Evolutionary conservation across 2,113 vertebrate genomes (phyloP), one percentile per base, ranked within the genome.

Genomic region (Cyphomyrus discorhynchus): DNA sequence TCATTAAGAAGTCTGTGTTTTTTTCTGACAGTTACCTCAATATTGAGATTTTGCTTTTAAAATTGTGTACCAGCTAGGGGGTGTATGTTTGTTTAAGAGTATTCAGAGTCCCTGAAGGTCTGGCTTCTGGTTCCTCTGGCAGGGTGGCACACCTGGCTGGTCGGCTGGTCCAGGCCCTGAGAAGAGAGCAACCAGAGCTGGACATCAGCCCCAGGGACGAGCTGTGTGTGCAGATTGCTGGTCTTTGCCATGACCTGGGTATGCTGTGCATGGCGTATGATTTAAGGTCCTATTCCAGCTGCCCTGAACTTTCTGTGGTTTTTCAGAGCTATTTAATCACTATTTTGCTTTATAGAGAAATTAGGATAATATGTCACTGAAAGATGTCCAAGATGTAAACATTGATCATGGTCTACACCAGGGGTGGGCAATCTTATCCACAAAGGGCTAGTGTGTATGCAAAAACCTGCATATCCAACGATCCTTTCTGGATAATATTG

Each of bases 141-240:
- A 97, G 97, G 0, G 97, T 97, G 42, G 95, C 95, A 1, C 94
- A 97, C 90, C 93, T 97, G 6, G 97, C 96, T 66, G 96, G 97
- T 31, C 92, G 92, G 92, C 93, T 97, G 31, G 94, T 96, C 56
- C 93, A 91, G 66, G 56, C 88, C 21, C 95, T 99, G 49, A 94
- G 93, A 58, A 94, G 97, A 24, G 95, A 92, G 27, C 98, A 99
- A 15, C 97, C 97, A 0, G 98, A 98, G 1, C 95, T 99, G 86
- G 82, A 92, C 0, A 89, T 89, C 66, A 80, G 93, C 47, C 91
- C 91, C 2, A 39, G 96, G 91, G 98, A 99, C 88, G 93, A 97
- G 13, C 96, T 99, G 0, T 99, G 98, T 89, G 98, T 99, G 84
- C 97, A 99, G 94, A 98, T 99, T 3, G 62, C 62, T 66, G 62